These are phyloP conservation scores for Theretra japonica DNA, from an alignment of 2,888 invertebrate species.

Conservation along the genomic window DNA sequence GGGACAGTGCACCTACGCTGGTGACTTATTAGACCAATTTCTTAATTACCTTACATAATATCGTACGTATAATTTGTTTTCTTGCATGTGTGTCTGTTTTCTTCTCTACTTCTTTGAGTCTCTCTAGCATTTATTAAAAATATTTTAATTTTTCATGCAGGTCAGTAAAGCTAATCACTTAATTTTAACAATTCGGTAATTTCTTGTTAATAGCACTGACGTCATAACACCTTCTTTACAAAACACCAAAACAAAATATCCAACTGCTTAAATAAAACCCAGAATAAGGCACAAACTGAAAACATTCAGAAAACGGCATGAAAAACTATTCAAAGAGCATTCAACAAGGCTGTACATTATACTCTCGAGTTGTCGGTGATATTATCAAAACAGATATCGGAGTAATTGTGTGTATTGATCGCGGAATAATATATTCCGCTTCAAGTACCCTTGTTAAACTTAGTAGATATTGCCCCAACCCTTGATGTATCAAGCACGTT, in stretches of 20 bases:
- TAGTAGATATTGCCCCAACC: constrained; percentile 53
- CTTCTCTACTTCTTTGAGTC: too few relatives aligned
- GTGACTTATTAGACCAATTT: too few relatives aligned
- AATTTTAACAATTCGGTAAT: too few relatives aligned
- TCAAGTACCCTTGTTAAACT: constrained; percentile 79
- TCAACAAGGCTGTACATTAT: too few relatives aligned
- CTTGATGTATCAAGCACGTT: constrained; percentile 63
- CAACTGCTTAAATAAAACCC: neutral
- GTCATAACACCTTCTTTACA: too few relatives aligned
- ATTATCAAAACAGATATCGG: constrained; percentile 46
- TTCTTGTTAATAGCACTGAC: too few relatives aligned
- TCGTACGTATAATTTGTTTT: neutral
- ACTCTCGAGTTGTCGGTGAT: neutral
- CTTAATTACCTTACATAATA: neutral
- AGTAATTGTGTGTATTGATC: constrained; percentile 68
- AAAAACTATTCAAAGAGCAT: neutral
- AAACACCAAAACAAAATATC: too few relatives aligned
- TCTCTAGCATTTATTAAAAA: too few relatives aligned
- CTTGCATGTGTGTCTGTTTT: neutral
- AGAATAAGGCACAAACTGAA: neutral
- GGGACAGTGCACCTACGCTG: too few relatives aligned
- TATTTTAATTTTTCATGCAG: too few relatives aligned
- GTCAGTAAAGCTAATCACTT: too few relatives aligned
- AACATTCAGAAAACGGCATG: neutral
- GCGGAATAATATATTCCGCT: constrained; percentile 73